Evolutionary conservation across 2,888 invertebrate species (phyloP), one percentile per base, ranked within the genome.

Genomic region (Eupithecia exiguata): DNA sequence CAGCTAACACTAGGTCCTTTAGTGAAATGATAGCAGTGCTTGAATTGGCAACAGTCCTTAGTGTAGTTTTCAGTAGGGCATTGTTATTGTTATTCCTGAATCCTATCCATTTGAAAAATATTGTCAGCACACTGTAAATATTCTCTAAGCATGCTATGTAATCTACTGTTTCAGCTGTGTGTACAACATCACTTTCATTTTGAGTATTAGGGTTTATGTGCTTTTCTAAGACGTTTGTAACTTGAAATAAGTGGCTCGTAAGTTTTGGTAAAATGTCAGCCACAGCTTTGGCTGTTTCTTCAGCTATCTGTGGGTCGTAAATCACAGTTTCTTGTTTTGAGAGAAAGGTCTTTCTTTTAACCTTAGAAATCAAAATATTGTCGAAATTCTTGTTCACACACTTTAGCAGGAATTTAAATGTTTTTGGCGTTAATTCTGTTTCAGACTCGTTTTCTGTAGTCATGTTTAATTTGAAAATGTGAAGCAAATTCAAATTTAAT

Each of bases 51-150:
- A 95, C 82, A 75, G 90, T 88, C 81, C 92, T 90, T 40, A 94
- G 79, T 25, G 93, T 91, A 79, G 83, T 88, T 79, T 91, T 92
- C 1, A 94, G 80, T 74, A 94, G 83, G 36, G 87, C 84, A 80
- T 82, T 86, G 63, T 92, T 84, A 53, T 90, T 91, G 81, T 93
- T 40, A 66, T 66, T 95, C 77, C 91, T 92, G 83, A 96, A 96
- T 72, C 95, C 96, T 85, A 95, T 93, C 97, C 96, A 95, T 84
- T 95, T 95, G 75, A 96, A 96, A 81, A 95, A 95, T 68, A 93
- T 93, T 6, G 95, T 93, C n/a, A 95, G 87, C 66, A 96, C 87
- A 40, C 92, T 93, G 68, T 96, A 93, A 69, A 96, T 92, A 66
- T 95, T 86, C 67, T 95, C 95, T 62, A 95, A 91, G 71, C 95